Conservation (phyloP, 2,888 invertebrate species). For the Syritta pipiens region DNA sequence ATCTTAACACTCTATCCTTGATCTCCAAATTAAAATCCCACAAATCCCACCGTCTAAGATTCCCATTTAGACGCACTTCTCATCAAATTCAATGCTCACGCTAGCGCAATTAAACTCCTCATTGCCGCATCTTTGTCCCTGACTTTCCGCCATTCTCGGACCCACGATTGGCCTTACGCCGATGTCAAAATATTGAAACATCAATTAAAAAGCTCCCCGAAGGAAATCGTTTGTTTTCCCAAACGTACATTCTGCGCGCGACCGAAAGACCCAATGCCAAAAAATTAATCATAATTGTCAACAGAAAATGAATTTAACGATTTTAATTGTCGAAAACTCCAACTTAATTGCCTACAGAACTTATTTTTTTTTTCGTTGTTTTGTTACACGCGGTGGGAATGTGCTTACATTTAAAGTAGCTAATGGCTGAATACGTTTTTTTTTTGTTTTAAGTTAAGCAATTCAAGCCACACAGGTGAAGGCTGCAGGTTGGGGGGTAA, state of each 20-base stretch:
- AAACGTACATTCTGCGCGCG: no score
- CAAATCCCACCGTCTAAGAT: no score
- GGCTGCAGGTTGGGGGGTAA: constrained; percentile 11
- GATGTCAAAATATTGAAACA: constrained; percentile 2
- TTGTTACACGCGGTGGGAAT: constrained; percentile 14
- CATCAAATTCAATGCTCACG: no score
- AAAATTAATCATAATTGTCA: constrained; percentile 28
- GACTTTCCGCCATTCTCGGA: background rate
- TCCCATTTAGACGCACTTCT: no score
- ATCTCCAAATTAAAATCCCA: no score
- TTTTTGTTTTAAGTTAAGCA: constrained; percentile 17
- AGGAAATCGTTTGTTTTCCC: background rate
- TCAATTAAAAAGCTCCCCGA: background rate
- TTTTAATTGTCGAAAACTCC: constrained; percentile 27
- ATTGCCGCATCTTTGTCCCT: background rate
- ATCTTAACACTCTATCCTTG: no score
- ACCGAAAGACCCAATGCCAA: constrained; percentile 37
- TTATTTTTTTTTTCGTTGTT: background rate
- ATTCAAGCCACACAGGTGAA: constrained; percentile 33
- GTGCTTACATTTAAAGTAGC: constrained; percentile 20
- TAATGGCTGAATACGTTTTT: constrained; percentile 17
- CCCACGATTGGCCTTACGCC: background rate
- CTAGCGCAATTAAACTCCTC: no score
- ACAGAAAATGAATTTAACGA: constrained; percentile 3
- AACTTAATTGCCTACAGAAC: constrained; percentile 29